These are phyloP conservation scores for Promerops cafer DNA, from an alignment of 2,113 vertebrate genomes.

Conservation along the genomic window DNA sequence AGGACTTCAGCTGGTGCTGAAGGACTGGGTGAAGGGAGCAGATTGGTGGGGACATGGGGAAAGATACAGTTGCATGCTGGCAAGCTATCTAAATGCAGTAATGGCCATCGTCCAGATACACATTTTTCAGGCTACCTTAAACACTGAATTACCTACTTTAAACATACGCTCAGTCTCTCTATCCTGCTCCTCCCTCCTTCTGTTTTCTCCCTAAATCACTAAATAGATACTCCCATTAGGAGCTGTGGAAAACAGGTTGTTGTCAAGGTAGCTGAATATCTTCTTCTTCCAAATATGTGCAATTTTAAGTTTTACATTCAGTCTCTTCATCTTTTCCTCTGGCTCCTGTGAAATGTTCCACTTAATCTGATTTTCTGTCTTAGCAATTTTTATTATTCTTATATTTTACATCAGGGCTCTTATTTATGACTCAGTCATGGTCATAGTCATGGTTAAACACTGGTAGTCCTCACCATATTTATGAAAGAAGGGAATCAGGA, in stretches of 20 bases:
- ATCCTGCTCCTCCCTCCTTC: accelerated
- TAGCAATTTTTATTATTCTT: background rate
- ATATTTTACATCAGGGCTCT: background rate
- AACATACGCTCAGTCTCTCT: background rate
- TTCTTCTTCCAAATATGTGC: background rate
- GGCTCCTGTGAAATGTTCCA: background rate
- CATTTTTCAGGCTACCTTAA: background rate
- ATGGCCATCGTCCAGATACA: background rate
- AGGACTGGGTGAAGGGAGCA: background rate
- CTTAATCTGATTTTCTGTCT: slow-evolving; percentile 7
- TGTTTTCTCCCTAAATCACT: background rate
- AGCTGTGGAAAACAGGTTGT: background rate
- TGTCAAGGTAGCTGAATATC: background rate
- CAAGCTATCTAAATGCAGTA: background rate
- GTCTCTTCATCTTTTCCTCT: background rate
- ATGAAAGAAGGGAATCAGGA: background rate
- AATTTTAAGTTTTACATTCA: background rate
- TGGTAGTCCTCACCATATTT: background rate
- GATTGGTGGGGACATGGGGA: background rate
- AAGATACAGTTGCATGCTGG: background rate
- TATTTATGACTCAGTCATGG: background rate
- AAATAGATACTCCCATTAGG: background rate
- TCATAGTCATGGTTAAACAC: background rate
- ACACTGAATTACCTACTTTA: background rate
- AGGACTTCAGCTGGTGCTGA: background rate